Conservation (phyloP, 2,113 vertebrate genomes). For the Cairina moschata region DNA sequence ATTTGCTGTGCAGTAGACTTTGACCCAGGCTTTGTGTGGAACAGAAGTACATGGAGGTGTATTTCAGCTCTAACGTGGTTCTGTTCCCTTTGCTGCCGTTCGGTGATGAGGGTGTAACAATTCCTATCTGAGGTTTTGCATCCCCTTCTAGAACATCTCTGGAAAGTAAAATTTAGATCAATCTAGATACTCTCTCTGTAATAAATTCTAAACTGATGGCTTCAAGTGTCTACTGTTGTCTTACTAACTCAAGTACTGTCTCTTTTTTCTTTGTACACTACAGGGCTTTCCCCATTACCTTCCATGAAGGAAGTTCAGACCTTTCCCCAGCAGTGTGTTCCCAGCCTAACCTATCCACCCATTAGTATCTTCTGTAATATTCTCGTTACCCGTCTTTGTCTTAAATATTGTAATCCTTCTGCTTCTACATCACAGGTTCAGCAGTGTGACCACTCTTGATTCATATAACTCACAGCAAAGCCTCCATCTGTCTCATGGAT, state of each 20-base stretch:
- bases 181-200: not conserved
- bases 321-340: not conserved
- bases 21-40: not conserved
- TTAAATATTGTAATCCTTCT: conserved; percentile 60
- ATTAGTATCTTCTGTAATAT: not conserved
- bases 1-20: not conserved
- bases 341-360: not conserved
- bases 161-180: not conserved
- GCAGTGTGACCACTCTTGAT: conserved; percentile 57
- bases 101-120: not conserved
- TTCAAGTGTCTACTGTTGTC: not conserved
- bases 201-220: not conserved
- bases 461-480: conserved; percentile 62
- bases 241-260: not conserved
- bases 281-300: not conserved
- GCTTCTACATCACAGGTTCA: conserved; percentile 63
- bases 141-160: not conserved
- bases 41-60: not conserved
- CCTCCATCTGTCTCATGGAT: conserved; percentile 65
- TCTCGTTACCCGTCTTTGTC: conserved; percentile 9
- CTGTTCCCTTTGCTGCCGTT: not conserved
- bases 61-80: not conserved
- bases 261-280: not conserved
- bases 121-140: not conserved
- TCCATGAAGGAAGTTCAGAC: not conserved